Evolutionary conservation across 2,113 vertebrate genomes (phyloP), one percentile per base, ranked within the genome.

Genomic region (Ochotona curzoniae): DNA sequence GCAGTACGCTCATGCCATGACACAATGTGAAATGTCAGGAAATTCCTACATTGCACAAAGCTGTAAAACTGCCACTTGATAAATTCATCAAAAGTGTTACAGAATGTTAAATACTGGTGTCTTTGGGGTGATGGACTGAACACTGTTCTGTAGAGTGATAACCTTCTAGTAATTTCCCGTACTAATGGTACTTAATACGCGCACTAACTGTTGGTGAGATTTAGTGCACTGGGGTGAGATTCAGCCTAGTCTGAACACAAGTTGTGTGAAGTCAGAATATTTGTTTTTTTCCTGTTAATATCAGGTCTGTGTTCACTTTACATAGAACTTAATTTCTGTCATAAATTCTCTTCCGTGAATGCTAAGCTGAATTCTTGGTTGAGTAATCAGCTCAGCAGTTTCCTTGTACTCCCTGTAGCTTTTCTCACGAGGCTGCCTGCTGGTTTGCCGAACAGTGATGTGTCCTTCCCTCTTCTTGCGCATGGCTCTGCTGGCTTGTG

Each of bases 391-490:
- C 66, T 8, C 21, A 64, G 15, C 17, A 35, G 7, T 15, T 57
- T 9, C 47, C 8, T 35, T 14, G 35, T n/a, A 60, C 10, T 2
- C 8, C 13, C 20, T 44, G 4, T 17, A 18, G 1, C 9, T 35
- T 49, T 32, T 5, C 57, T 35, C 21, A 12, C 35, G 38, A 61
- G 17, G 8, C 2, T 57, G 26, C 0, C 8, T 21, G 5, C 3
- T 26, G 11, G 4, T 10, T 35, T 49, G 57, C 5, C 21, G 6
- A 28, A n/a, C 5, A 49, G 49, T 17, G 12, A 7, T 1, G 0
- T 21, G 32, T 57, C 30, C 17, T 61, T 60, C 11, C 23, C 12
- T 76, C 5, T 47, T 0, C 18, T 8, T 0, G 4, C 7, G 13
- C 73, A 44, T 10, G 60, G 18, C 8, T 21, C 10, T 26, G 21